These are phyloP conservation scores for Pristionchus arcanus DNA, from an alignment of 2,888 invertebrate genomes.

Conservation along the genomic window DNA sequence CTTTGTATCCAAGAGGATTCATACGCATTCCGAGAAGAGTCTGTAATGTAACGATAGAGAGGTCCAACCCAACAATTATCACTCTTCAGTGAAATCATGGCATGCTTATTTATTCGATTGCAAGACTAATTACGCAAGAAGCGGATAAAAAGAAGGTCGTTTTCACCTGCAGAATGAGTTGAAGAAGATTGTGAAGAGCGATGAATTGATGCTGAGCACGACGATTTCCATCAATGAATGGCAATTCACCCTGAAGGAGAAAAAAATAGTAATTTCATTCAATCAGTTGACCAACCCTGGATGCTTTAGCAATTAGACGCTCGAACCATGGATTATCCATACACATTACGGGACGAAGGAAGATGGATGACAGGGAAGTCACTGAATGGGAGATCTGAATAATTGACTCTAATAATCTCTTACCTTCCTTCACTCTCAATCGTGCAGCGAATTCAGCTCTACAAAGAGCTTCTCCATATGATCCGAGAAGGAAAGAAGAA, in stretches of 20 bases:
- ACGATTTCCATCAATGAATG: constrained; percentile 16
- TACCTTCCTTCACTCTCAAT: neutral
- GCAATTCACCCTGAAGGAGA: neutral
- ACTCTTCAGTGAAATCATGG: no score
- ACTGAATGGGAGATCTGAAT: neutral
- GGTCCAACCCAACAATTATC: no score
- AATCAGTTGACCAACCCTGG: neutral
- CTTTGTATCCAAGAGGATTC: neutral
- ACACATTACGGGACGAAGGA: constrained; percentile 52
- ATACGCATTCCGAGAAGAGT: neutral
- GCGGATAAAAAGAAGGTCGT: neutral
- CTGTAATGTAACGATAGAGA: neutral
- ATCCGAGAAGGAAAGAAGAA: constrained; percentile 49
- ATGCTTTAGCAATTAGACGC: neutral
- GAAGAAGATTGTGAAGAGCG: constrained; percentile 35
- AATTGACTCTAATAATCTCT: neutral
- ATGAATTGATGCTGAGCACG: constrained; percentile 46
- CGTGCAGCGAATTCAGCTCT: constrained; percentile 46
- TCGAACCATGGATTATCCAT: constrained; percentile 33
- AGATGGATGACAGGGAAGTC: neutral
- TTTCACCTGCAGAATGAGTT: constrained; percentile 19
- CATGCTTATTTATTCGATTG: neutral
- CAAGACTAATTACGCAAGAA: neutral
- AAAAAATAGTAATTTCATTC: neutral
- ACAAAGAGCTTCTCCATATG: constrained; percentile 40